Percentiles rank a stretch among this genome's conserved stretches.
phyloP scores from a whole-genome alignment of 2,113 vertebrate species.

The Rana temporaria region DNA sequence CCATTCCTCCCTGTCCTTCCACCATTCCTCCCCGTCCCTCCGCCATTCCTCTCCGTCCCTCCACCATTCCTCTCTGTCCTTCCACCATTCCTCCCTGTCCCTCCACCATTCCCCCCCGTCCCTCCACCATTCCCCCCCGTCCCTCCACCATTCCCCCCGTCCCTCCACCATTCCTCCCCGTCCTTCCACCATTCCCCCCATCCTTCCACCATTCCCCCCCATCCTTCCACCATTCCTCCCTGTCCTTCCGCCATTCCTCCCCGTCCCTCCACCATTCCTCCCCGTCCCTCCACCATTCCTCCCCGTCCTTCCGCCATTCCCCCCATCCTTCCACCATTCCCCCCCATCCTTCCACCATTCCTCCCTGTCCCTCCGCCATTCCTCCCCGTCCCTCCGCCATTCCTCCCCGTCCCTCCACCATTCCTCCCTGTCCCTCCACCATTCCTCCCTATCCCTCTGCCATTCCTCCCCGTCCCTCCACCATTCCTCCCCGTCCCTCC shows the following conservation, averaged over 20 bases:
- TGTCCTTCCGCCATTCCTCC: neutral
- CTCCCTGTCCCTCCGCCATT: neutral
- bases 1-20: neutral
- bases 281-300: no score
- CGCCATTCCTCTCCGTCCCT: neutral
- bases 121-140: neutral
- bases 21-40: neutral
- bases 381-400: neutral
- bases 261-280: neutral
- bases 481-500: neutral
- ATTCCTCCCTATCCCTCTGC: no score
- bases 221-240: no score
- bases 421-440: no score
- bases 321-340: neutral
- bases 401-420: neutral
- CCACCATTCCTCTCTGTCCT: neutral
- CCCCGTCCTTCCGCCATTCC: neutral
- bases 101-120: neutral
- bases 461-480: neutral
- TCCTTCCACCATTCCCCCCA: neutral
- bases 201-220: neutral
- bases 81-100: neutral
- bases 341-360: no score
- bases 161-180: neutral
- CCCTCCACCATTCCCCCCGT: neutral